Evolutionary conservation across 92 coral and sea anemone genomes (phyloP).

Genomic region (Siderastrea siderea): DNA sequence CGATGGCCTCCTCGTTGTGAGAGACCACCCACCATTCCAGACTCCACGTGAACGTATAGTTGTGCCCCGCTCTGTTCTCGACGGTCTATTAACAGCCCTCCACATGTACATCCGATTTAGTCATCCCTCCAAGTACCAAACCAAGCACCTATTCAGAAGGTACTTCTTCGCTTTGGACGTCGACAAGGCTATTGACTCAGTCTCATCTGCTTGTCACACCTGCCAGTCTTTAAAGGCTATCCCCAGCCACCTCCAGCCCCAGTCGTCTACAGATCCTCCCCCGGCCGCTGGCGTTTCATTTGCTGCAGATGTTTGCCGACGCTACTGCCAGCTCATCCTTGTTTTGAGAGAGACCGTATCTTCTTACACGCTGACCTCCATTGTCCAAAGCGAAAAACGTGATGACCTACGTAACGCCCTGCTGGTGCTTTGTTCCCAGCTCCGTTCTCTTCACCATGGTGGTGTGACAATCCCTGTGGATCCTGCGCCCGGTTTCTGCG

Average conservation of each 20-base stretch:
- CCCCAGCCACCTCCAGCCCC: conserved; percentile 49
- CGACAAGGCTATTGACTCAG: conserved; percentile 41
- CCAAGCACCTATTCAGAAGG: conserved; percentile 33
- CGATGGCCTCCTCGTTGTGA: conserved; percentile 37
- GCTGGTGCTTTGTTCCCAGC: conserved; percentile 33
- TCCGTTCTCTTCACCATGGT: conserved; percentile 28
- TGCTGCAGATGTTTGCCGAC: conserved; percentile 38
- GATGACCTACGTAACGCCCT: conserved; percentile 33
- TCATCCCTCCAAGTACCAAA: conserved; percentile 57
- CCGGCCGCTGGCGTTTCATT: conserved; percentile 41
- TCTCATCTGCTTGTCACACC: conserved; percentile 48
- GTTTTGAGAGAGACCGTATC: conserved; percentile 24
- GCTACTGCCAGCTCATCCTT: conserved; percentile 46
- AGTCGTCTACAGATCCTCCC: neutral
- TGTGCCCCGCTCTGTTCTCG: conserved; percentile 16
- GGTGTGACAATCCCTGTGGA: conserved; percentile 54
- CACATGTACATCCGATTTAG: conserved; percentile 45
- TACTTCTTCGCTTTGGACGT: conserved; percentile 59
- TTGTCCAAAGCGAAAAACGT: conserved; percentile 31
- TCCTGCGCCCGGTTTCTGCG: conserved; percentile 39
- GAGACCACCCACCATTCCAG: conserved; percentile 27
- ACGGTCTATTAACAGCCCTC: neutral
- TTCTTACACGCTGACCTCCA: neutral
- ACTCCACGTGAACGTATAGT: conserved; percentile 8
- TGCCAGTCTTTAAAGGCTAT: conserved; percentile 38